Percentiles rank a stretch among this genome's conserved stretches.
Evolutionary conservation across 2,888 invertebrate genomes (phyloP).

Genomic region (Helicoverpa assulta): DNA sequence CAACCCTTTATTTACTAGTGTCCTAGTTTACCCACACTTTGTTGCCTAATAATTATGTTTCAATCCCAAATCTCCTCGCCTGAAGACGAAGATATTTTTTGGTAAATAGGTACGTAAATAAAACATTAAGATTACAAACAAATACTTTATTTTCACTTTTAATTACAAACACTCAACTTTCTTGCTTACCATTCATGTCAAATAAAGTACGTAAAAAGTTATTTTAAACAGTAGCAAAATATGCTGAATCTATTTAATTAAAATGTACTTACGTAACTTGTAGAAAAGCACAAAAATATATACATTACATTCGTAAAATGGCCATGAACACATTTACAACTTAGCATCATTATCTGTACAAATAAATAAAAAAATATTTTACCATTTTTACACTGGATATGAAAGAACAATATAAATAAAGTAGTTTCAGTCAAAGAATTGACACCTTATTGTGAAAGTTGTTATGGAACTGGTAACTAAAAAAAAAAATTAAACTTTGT

Average conservation of each 20-base stretch:
- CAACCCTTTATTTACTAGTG: no score
- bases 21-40: no score
- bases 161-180: conserved; percentile 39
- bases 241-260: not conserved
- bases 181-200: conserved; percentile 44
- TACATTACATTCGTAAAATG: conserved; percentile 44
- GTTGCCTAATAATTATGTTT: no score
- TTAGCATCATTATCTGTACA: conserved; percentile 54
- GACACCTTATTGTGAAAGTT: conserved; percentile 17
- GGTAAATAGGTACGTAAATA: not conserved
- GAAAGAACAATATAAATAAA: not conserved
- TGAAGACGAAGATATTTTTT: no score
- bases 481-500: conserved; percentile 6
- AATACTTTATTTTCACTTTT: conserved; percentile 52
- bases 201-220: conserved; percentile 18
- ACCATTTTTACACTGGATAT: conserved; percentile 3
- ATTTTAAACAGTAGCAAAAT: conserved; percentile 21
- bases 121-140: conserved; percentile 14
- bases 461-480: conserved; percentile 14
- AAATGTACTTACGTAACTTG: conserved; percentile 12
- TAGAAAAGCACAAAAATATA: conserved; percentile 28
- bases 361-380: conserved; percentile 39
- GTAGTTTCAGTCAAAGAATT: conserved; percentile 10
- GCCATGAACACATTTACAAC: conserved; percentile 55
- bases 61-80: no score